Percentiles rank a stretch among this genome's conserved stretches.
Conservation (phyloP, 2,888 invertebrate species). For the Antheraea assamensis region DNA sequence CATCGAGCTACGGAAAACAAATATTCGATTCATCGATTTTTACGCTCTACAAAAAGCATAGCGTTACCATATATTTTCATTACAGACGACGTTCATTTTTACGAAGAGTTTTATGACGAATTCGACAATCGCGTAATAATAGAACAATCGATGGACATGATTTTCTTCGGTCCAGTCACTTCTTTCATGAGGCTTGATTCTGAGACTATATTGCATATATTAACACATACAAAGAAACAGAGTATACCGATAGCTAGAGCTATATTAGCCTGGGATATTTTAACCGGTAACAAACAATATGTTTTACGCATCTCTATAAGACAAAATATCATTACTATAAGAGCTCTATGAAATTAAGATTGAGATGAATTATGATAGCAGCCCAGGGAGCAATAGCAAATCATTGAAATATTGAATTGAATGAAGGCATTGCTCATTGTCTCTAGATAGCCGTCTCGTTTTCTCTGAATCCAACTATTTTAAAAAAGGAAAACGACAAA, state of each 20-base stretch:
- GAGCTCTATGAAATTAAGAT: too few relatives aligned
- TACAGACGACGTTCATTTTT: slow-evolving; percentile 45
- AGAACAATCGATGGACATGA: slow-evolving; percentile 69
- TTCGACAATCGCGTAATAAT: slow-evolving; percentile 55
- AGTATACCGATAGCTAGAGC: slow-evolving; percentile 62
- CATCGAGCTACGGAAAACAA: too few relatives aligned
- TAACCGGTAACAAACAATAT: slow-evolving; percentile 56
- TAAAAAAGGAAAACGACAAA: too few relatives aligned
- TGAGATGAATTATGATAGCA: too few relatives aligned
- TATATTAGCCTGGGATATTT: slow-evolving; percentile 70
- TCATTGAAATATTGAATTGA: too few relatives aligned
- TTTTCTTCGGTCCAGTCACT: slow-evolving; percentile 66
- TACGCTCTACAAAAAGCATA: neutral
- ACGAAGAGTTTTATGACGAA: slow-evolving; percentile 72
- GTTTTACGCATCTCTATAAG: neutral
- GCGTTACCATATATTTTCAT: slow-evolving; percentile 18
- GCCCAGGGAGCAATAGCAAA: too few relatives aligned
- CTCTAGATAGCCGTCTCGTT: too few relatives aligned
- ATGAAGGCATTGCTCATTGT: too few relatives aligned
- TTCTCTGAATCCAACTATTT: too few relatives aligned
- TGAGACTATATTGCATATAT: slow-evolving; percentile 66
- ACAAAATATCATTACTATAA: neutral
- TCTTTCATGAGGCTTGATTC: slow-evolving; percentile 69
- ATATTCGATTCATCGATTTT: neutral
- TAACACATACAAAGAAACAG: slow-evolving; percentile 57